Conservation (phyloP, 1,140 invertebrate species). For the Latrodectus geometricus region DNA sequence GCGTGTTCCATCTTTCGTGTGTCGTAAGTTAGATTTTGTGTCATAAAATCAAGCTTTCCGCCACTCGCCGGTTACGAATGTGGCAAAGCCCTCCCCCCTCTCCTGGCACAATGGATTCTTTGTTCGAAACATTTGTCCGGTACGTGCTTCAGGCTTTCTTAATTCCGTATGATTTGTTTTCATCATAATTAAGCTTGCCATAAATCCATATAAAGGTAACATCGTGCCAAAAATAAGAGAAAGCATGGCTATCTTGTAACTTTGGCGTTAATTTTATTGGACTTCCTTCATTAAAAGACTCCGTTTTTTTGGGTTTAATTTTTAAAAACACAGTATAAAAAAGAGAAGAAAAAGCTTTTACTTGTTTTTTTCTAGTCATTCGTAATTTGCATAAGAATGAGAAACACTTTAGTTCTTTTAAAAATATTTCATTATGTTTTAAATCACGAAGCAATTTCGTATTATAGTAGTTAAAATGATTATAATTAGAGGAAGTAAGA, state of each 20-base stretch:
- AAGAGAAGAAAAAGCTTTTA: too few relatives aligned
- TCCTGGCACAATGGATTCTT: neutral
- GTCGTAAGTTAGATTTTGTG: constrained; percentile 42
- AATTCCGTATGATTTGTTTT: neutral
- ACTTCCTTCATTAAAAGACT: neutral
- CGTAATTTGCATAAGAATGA: too few relatives aligned
- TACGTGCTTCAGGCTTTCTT: neutral
- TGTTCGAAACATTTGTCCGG: neutral
- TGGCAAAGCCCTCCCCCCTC: neutral
- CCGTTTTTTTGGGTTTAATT: neutral
- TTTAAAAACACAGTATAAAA: too few relatives aligned
- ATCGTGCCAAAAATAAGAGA: neutral
- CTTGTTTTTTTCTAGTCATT: too few relatives aligned
- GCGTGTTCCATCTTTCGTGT: constrained; percentile 44
- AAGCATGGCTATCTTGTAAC: neutral
- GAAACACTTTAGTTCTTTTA: too few relatives aligned
- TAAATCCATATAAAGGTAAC: neutral
- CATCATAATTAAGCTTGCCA: neutral
- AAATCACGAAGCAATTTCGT: too few relatives aligned
- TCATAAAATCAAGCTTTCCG: constrained; percentile 21
- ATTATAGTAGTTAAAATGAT: too few relatives aligned
- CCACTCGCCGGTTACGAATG: neutral
- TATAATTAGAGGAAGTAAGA: too few relatives aligned
- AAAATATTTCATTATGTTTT: too few relatives aligned
- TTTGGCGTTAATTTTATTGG: neutral